Base-by-base conservation (phyloP, 2,888 invertebrate species). In the Heliconius ethilla region DNA sequence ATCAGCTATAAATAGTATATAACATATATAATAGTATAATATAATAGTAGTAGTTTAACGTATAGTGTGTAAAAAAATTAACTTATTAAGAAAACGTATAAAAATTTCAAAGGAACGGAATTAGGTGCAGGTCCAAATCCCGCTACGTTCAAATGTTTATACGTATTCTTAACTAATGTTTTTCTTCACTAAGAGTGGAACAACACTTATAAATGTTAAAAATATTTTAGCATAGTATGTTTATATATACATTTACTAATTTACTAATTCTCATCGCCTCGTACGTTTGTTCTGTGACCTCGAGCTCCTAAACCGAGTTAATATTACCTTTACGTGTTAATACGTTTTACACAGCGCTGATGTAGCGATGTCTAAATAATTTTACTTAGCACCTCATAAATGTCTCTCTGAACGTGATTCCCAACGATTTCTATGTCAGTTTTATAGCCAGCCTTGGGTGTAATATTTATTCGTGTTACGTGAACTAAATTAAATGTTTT, bases 331-430 rank as follows among this genome's bases (percentile, higher is more conserved):
- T 65, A 72, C 65, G 72, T 76, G 78, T 78, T 78, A 66, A 76
- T 29, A 76, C 45, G 37, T 75, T 69, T 22, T 18, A 40, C 33
- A 69, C 55, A 55, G 67, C 51, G 40, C 18, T 69, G 62, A 29
- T 70, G 70, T 70, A 27, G 40, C 40, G 59, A 70, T 70, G 62
- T 70, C 69, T 76, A 70, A 40, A 55, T 67, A 67, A 72, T 66
- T 72, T 76, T 55, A 76, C 70, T 76, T 76, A 66, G 72, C 76
- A 33, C 72, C n/a, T 76, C 76, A 65, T 76, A 76, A 76, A 76
- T 66, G 76, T 76, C 76, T 65, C 55, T 70, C 65, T 55, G n/a
- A 55, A 72, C 59, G 59, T 76, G 72, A 74, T 74, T 29, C 45
- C 18, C 40, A 15, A 33, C 33, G 69, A 55, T 75, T 69, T 75